Conservation (phyloP, 2,797 vertebrate genomes). For the Pseudocheirus occidentalis region DNA sequence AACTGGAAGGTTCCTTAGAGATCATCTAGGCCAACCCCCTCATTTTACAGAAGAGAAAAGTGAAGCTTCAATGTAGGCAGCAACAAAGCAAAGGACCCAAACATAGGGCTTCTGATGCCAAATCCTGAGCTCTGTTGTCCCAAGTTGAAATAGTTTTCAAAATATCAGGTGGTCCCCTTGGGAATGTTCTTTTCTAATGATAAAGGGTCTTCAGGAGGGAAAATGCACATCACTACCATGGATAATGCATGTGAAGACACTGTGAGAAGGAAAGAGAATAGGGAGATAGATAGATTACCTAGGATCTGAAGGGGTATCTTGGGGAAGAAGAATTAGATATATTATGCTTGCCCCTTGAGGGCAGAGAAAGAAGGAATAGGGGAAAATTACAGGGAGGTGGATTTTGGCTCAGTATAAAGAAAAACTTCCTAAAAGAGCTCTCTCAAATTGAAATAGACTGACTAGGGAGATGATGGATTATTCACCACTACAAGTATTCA, state of each 20-base stretch:
- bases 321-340: neutral
- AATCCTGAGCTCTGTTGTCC: neutral
- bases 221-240: neutral
- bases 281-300: neutral
- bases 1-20: neutral
- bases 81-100: neutral
- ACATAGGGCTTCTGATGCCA: neutral
- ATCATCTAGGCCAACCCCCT: neutral
- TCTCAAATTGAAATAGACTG: neutral
- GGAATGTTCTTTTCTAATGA: neutral
- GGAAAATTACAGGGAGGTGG: neutral
- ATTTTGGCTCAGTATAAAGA: neutral
- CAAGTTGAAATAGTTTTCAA: neutral
- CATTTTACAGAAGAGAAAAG: neutral
- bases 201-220: neutral
- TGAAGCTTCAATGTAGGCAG: neutral
- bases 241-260: neutral
- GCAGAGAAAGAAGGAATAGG: neutral
- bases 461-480: neutral
- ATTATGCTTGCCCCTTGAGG: neutral
- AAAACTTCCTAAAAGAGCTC: neutral
- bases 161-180: neutral
- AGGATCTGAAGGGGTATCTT: neutral
- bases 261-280: neutral
- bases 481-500: neutral